A percentile compares a stretch with the other conserved stretches of the same genome.
These are phyloP conservation scores for Zalophus californianus DNA, from an alignment of 2,797 vertebrate genomes.

Conservation along the genomic window DNA sequence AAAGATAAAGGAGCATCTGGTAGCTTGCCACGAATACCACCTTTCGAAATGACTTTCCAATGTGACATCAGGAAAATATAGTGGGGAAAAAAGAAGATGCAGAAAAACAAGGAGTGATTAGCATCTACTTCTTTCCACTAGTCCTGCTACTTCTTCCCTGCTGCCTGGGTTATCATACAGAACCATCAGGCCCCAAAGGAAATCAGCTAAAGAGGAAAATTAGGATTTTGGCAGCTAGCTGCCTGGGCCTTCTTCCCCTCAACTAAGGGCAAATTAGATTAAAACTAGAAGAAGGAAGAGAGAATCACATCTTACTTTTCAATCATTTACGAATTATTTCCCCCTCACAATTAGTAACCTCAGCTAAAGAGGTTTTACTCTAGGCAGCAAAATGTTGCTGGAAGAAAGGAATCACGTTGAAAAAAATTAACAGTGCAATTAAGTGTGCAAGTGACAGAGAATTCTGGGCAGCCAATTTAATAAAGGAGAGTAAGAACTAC, in stretches of 20 bases:
- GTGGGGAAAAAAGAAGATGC: not conserved
- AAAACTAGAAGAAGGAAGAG: not conserved
- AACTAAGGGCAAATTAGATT: not conserved
- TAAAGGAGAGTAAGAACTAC: not conserved
- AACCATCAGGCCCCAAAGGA: not conserved
- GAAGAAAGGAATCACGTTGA: not conserved
- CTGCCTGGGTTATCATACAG: not conserved
- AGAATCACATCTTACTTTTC: not conserved
- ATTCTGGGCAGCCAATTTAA: not conserved
- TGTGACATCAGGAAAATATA: rapidly evolving
- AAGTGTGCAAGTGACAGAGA: not conserved
- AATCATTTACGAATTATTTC: not conserved
- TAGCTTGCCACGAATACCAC: not conserved
- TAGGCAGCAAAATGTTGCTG: not conserved
- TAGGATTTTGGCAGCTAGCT: not conserved
- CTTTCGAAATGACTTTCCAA: not conserved
- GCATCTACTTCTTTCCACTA: rapidly evolving
- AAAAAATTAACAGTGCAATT: not conserved
- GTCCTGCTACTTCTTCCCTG: not conserved
- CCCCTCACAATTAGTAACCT: not conserved
- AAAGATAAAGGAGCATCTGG: not conserved
- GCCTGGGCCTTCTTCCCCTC: not conserved
- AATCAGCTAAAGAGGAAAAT: not conserved
- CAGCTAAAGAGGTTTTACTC: not conserved
- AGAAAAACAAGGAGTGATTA: rapidly evolving